Conservation (phyloP, 2,113 vertebrate species). For the Clarias gariepinus region DNA sequence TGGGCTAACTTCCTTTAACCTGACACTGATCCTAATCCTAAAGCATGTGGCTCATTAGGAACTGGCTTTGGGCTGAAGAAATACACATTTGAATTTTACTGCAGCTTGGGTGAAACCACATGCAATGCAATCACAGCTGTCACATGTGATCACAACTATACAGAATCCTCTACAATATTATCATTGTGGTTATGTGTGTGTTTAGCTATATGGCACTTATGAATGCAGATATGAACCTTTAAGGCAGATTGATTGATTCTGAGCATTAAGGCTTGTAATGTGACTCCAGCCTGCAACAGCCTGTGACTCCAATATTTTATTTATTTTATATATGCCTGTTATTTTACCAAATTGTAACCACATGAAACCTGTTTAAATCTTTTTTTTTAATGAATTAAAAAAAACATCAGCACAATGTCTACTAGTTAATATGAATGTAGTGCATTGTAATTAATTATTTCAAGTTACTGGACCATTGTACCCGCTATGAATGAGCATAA, state of each 20-base stretch:
- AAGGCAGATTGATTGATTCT: not conserved
- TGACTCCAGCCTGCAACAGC: not conserved
- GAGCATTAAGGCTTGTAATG: not conserved
- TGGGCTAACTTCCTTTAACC: not conserved
- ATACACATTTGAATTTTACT: not conserved
- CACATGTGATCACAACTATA: not conserved
- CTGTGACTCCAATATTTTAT: not conserved
- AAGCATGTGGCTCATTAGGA: not conserved
- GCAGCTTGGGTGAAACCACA: not conserved
- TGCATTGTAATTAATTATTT: not conserved
- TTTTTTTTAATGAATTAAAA: not conserved
- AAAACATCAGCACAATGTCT: not conserved
- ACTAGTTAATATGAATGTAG: not conserved
- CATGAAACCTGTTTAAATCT: not conserved
- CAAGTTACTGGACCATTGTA: not conserved
- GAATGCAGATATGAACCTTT: not conserved
- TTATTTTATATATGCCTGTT: no score
- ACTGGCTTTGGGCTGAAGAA: not conserved
- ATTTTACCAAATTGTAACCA: not conserved
- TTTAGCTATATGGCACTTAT: not conserved
- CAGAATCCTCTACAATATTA: not conserved
- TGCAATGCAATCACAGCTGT: not conserved
- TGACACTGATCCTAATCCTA: not conserved
- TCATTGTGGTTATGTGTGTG: not conserved
- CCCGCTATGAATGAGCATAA: not conserved